A percentile compares a stretch with the other conserved stretches of the same genome.
phyloP scores from a whole-genome alignment of 2,888 invertebrate species.

The Himalopsyche japonica region DNA sequence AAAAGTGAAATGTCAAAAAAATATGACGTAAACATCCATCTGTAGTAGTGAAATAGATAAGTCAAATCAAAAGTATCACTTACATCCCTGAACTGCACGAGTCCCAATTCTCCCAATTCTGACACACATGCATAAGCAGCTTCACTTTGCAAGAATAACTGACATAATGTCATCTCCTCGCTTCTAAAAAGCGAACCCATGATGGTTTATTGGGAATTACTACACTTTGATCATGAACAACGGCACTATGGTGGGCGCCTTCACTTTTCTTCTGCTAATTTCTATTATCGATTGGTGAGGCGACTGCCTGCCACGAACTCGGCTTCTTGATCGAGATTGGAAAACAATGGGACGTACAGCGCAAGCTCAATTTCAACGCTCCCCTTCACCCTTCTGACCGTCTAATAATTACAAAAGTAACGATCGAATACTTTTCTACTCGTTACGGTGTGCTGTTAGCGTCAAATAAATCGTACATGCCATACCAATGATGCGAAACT shows the following conservation, averaged over 20 bases:
- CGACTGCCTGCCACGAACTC: background rate
- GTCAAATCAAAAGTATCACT: conserved; percentile 50
- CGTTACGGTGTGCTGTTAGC: no score
- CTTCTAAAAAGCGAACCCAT: conserved; percentile 95
- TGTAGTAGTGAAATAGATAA: background rate
- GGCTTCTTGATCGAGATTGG: background rate
- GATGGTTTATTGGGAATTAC: conserved; percentile 42
- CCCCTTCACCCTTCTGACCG: background rate
- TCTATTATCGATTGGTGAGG: background rate
- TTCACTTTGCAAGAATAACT: conserved; percentile 97
- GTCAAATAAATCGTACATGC: no score
- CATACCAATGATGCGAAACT: no score
- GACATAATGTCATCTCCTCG: conserved; percentile 98
- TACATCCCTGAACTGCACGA: conserved; percentile 96
- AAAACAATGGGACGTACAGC: background rate
- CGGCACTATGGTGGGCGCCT: background rate
- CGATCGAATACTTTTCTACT: no score
- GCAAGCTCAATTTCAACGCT: background rate
- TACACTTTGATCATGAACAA: background rate
- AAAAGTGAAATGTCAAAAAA: background rate
- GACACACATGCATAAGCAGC: conserved; percentile 98
- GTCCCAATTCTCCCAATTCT: conserved; percentile 94
- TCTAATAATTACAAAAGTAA: background rate
- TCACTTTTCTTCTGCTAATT: background rate
- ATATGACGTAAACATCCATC: background rate